A percentile compares a stretch with the other conserved stretches of the same genome.
phyloP scores from a whole-genome alignment of 2,888 invertebrate genomes.

The Agrypnus murinus region DNA sequence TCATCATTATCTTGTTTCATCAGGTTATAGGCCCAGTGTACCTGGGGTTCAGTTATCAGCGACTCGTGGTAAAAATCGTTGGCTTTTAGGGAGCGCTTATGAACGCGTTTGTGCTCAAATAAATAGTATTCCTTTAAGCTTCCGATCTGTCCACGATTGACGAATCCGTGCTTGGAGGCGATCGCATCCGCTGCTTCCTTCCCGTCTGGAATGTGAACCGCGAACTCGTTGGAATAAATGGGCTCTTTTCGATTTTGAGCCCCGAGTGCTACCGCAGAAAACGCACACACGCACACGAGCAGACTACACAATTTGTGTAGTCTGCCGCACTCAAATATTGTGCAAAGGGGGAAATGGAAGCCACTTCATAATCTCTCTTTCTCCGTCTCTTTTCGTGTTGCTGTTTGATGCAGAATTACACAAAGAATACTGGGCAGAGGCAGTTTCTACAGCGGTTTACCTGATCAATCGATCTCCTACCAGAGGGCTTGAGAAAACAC shows the following conservation, averaged over 20 bases:
- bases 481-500: too few species aligned
- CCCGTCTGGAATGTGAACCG: conserved; percentile 87
- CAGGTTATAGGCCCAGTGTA: too few species aligned
- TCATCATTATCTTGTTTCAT: too few species aligned
- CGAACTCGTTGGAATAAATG: conserved; percentile 88
- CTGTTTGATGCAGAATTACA: conserved; percentile 98
- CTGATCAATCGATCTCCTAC: too few species aligned
- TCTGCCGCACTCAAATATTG: conserved; percentile 70
- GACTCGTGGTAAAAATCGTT: conserved; percentile 86
- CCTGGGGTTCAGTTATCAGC: conserved; percentile 85
- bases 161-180: conserved; percentile 89
- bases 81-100: conserved; percentile 87
- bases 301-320: conserved; percentile 56
- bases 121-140: conserved; percentile 89
- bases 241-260: conserved; percentile 56
- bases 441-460: too few species aligned
- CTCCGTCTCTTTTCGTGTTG: conserved; percentile 90
- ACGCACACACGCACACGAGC: conserved; percentile 53
- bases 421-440: too few species aligned
- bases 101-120: conserved; percentile 88
- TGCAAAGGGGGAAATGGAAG: conserved; percentile 74
- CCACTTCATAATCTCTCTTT: conserved; percentile 87
- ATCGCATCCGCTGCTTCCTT: conserved; percentile 82
- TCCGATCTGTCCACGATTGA: conserved; percentile 93
- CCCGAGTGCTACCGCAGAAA: conserved; percentile 47